Base-by-base conservation (phyloP, 2,797 vertebrate species). In the Centroberyx gerrardi region DNA sequence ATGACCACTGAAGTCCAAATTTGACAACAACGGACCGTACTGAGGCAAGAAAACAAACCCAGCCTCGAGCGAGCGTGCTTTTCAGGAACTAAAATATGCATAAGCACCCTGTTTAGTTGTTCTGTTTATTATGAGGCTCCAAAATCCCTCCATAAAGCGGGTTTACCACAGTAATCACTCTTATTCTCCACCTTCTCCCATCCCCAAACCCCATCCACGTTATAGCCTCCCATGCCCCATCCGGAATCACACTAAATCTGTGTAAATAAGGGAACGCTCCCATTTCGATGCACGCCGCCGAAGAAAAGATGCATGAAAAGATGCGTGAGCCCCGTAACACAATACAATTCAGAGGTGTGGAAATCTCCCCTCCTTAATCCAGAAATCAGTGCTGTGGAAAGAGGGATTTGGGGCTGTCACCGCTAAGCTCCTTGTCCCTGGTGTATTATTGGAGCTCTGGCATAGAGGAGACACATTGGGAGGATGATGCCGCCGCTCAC, bases 321-420 rank as follows among this genome's bases (percentile, higher is more conserved):
- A 87, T 90, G 87, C 55, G 27, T 85, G 82, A 91, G 85, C 85
- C 81, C 81, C 69, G 40, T 76, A 81, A 81, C 87, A 89, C 80
- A 86, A 91, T 90, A 80, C 88, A 86, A 90, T 85, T 89, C 79
- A 87, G 85, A 92, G 92, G 87, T 92, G 92, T 92, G 90, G 86
- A 90, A 92, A 92, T 90, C 87, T 92, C 72, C 74, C 80, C 87
- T 89, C 81, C 82, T 89, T 92, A 92, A 93, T 93, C 90, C 93
- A 92, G 87, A 91, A 93, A 92, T 92, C 91, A 87, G 87, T 68
- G 75, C 84, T 44, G 85, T 84, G 91, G 90, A 92, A 91, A 91
- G 86, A 82, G 80, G 90, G 87, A 86, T 93, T 91, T 92, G 80
- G 83, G 78, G 86, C 88, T 92, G 94, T 92, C 92, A 88, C 89